These are phyloP conservation scores for Microtus ochrogaster DNA, from an alignment of 2,113 vertebrate species.

Conservation along the genomic window DNA sequence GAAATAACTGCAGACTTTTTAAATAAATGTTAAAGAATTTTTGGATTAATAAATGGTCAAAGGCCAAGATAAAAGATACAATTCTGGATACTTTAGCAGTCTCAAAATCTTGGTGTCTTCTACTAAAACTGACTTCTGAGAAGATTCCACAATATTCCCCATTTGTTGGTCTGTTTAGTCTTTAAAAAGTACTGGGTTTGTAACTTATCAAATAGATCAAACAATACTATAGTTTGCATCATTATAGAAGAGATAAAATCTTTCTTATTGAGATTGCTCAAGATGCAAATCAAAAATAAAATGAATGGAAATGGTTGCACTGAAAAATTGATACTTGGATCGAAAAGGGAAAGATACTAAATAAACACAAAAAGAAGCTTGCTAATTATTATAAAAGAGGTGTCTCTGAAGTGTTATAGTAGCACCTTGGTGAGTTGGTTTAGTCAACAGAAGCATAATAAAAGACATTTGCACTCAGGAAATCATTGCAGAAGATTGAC, in stretches of 20 bases:
- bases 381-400: neutral
- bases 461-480: neutral
- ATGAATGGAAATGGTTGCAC: neutral
- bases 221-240: neutral
- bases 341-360: neutral
- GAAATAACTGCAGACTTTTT: conserved; percentile 60
- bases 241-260: conserved; percentile 17
- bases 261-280: conserved; percentile 1
- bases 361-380: neutral
- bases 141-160: conserved; percentile 48
- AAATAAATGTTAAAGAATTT: conserved; percentile 76
- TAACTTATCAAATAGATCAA: neutral
- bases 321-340: neutral
- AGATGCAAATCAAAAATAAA: neutral
- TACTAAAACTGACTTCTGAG: conserved; percentile 52
- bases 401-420: neutral
- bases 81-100: conserved; percentile 4
- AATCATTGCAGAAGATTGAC: neutral
- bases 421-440: neutral
- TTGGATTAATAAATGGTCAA: conserved; percentile 75
- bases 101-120: conserved; percentile 38
- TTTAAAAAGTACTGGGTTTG: neutral
- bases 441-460: neutral
- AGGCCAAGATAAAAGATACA: conserved; percentile 56
- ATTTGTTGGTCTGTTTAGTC: neutral